Percentiles rank a stretch among this genome's conserved stretches.
These are phyloP conservation scores for Drosophila subobscura DNA, from an alignment of 1,140 invertebrate species.

Conservation along the genomic window DNA sequence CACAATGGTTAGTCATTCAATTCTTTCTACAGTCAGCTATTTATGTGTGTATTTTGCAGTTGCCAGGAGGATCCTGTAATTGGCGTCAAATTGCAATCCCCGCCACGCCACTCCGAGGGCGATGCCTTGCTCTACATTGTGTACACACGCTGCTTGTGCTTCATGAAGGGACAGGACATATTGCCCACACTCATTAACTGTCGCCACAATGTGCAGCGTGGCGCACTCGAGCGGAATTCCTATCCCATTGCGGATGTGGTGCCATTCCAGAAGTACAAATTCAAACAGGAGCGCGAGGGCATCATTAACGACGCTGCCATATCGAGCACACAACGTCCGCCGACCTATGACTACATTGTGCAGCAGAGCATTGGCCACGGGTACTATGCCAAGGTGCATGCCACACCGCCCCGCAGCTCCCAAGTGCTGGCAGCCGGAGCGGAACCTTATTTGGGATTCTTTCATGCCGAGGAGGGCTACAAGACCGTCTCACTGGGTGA, in stretches of 20 bases:
- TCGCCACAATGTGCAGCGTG: constrained; percentile 68
- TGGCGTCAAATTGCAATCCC: constrained; percentile 92
- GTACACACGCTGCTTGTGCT: constrained; percentile 90
- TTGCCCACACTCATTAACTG: constrained; percentile 85
- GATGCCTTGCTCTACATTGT: constrained; percentile 90
- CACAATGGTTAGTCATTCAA: constrained; percentile 86
- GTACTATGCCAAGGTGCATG: constrained; percentile 86
- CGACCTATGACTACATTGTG: constrained; percentile 94
- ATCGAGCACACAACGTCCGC: constrained; percentile 89
- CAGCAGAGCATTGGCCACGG: constrained; percentile 83
- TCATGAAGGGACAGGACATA: constrained; percentile 92
- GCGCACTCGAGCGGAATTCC: constrained; percentile 38
- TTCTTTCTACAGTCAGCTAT: background rate
- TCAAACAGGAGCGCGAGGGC: constrained; percentile 88
- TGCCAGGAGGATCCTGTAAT: constrained; percentile 92
- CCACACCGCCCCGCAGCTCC: constrained; percentile 90
- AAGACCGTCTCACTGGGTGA: constrained; percentile 89
- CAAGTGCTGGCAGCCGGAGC: constrained; percentile 92
- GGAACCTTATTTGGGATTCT: constrained; percentile 94
- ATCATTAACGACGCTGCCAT: constrained; percentile 90
- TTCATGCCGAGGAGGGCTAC: constrained; percentile 94
- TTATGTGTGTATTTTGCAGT: constrained; percentile 13
- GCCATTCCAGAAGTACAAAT: constrained; percentile 92
- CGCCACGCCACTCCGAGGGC: constrained; percentile 87
- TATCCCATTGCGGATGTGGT: constrained; percentile 74